Evolutionary conservation across 2,888 invertebrate genomes (phyloP), one percentile per base, ranked within the genome.

Genomic region (Anthrax anthrax): DNA sequence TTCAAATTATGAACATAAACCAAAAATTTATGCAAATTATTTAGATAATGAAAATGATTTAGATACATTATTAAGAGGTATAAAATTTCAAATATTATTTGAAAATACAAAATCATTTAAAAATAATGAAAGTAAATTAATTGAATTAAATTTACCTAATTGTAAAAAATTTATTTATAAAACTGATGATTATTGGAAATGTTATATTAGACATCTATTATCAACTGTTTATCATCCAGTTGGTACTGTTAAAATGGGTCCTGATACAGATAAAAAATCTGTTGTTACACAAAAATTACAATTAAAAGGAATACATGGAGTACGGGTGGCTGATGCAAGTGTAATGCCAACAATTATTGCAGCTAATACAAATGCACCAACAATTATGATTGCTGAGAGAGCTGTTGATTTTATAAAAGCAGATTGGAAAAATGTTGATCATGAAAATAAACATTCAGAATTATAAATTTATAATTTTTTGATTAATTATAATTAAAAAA

Each of bases 301-400:
- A 10, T 74, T 79, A 6, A 67, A 69, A 40, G 79, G 79, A 1
- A 67, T 87, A 0, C 60, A 65, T 9, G 74, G 76, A n/a, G 69
- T 90, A 8, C 71, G 89, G n/a, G 82, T 90, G 0, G 74, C 84
- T 6, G 89, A 90, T 60, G 84, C 81, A 1, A 87, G 86, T 55
- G 74, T 90, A 34, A 88, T 89, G 81, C 89, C 88, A 0, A 73
- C 67, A 13, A 80, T 88, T 44, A 74, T 79, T 0, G 81, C 75
- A 44, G 87, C 52, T 62, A 68, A 85, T 58, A 84, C 83, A 0
- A 84, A 84, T 54, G 84, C 82, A 0, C 82, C 84, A 0, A 74
- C 74, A 13, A 81, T 84, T 41, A 85, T 84, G 84, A 81, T 85
- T 32, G 84, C 78, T 0, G 84, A 85, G 58, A 84, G 83, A 58